Percentiles rank a stretch among this genome's conserved stretches.
These are phyloP conservation scores for Anoplius nigerrimus DNA, from an alignment of 2,888 invertebrate species.

Conservation along the genomic window DNA sequence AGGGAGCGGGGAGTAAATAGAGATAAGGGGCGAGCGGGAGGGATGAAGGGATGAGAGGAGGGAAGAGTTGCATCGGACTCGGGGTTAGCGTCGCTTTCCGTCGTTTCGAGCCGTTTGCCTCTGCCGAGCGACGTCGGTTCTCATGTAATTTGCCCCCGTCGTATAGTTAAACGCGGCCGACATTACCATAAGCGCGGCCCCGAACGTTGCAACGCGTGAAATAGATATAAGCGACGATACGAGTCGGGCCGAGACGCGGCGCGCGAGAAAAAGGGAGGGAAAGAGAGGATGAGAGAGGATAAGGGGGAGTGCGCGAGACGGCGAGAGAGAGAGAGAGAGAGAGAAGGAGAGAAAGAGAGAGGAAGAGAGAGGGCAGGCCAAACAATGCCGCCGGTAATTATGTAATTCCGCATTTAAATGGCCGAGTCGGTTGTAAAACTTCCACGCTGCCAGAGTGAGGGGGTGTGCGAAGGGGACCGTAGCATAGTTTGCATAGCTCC, in stretches of 20 bases:
- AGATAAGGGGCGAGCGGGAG: no score
- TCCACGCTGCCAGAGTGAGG: conserved; percentile 5
- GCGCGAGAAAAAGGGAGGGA: not conserved
- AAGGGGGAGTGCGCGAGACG: conserved; percentile 56
- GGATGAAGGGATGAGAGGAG: not conserved
- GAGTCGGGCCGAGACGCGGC: conserved; percentile 27
- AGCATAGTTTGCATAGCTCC: conserved; percentile 22
- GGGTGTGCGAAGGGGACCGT: conserved; percentile 9
- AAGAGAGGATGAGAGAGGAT: not conserved
- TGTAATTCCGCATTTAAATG: conserved; percentile 65
- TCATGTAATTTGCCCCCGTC: not conserved
- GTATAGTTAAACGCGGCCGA: conserved; percentile 29
- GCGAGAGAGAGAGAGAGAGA: conserved; percentile 14
- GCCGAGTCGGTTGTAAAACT: conserved; percentile 35
- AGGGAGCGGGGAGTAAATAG: no score
- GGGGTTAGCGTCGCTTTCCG: not conserved
- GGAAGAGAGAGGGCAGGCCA: conserved; percentile 59
- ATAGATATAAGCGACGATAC: conserved; percentile 66
- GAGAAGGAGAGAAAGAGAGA: conserved; percentile 40
- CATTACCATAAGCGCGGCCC: conserved; percentile 52
- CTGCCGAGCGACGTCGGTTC: not conserved
- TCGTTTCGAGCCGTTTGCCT: conserved; percentile 19
- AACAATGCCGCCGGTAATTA: conserved; percentile 68
- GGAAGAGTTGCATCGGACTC: not conserved
- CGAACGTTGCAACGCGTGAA: conserved; percentile 63